Evolutionary conservation across 2,113 vertebrate species (phyloP).

Genomic region (Chionodraco myersi): DNA sequence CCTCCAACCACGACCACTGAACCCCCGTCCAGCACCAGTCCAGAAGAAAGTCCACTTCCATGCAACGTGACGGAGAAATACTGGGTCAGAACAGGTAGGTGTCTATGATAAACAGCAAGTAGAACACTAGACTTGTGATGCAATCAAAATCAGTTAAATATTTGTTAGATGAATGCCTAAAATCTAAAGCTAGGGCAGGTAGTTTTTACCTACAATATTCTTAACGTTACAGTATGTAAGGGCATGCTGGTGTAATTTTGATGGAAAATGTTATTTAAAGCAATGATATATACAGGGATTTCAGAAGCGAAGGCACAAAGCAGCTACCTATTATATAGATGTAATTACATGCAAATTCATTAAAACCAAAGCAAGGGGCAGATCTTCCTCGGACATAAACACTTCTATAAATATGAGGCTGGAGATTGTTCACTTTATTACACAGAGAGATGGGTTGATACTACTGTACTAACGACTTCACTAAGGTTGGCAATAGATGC

Average conservation of each 20-base stretch:
- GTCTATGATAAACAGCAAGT: background rate
- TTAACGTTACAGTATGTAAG: background rate
- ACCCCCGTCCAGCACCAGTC: conserved; percentile 74
- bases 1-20: conserved; percentile 56
- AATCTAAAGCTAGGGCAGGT: too few relatives aligned
- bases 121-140: too few relatives aligned
- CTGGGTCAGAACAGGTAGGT: conserved; percentile 88
- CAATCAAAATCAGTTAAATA: too few relatives aligned
- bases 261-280: conserved; percentile 11
- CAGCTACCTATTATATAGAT: conserved; percentile 21
- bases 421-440: conserved; percentile 17
- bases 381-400: conserved; percentile 34
- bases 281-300: conserved; percentile 22
- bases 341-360: conserved; percentile 57
- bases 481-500: background rate
- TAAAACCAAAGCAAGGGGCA: conserved; percentile 34
- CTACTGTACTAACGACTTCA: background rate
- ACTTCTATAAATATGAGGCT: conserved; percentile 18
- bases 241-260: background rate
- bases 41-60: conserved; percentile 82
- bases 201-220: background rate
- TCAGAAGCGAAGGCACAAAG: background rate
- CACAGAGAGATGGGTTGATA: background rate
- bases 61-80: conserved; percentile 92
- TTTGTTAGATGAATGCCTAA: background rate